Evolutionary conservation across 2,113 vertebrate genomes (phyloP).

Genomic region (Alethe castanea): DNA sequence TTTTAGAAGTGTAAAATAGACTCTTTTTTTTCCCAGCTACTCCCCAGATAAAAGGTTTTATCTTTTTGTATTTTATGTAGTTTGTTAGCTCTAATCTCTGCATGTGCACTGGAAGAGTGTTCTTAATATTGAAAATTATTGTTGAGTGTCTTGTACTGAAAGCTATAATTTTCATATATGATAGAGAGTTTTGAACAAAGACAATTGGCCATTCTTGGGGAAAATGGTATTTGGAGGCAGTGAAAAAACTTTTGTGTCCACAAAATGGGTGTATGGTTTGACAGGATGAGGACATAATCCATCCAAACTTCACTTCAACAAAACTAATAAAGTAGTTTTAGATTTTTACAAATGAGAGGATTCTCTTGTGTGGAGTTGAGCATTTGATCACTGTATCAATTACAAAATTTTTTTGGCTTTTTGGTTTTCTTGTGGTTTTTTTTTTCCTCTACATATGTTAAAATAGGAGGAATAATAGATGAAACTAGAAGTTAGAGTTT

Average conservation of each 20-base stretch:
- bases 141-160: neutral
- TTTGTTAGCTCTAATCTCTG: neutral
- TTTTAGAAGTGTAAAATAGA: neutral
- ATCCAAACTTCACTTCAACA: neutral
- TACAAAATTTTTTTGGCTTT: neutral
- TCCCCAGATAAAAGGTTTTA: neutral
- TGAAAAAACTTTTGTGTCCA: neutral
- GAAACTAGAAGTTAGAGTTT: neutral
- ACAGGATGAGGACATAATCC: neutral
- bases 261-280: neutral
- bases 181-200: neutral
- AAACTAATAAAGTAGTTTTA: neutral
- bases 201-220: neutral
- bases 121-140: neutral
- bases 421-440: neutral
- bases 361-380: neutral
- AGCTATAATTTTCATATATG: neutral
- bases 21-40: neutral
- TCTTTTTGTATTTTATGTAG: neutral
- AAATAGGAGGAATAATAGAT: neutral
- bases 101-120: neutral
- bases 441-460: conserved; percentile 11
- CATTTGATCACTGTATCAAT: conserved; percentile 35
- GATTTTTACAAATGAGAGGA: neutral
- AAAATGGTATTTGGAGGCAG: neutral